Evolutionary conservation across 2,113 vertebrate genomes (phyloP).

Genomic region (Ochotona curzoniae): DNA sequence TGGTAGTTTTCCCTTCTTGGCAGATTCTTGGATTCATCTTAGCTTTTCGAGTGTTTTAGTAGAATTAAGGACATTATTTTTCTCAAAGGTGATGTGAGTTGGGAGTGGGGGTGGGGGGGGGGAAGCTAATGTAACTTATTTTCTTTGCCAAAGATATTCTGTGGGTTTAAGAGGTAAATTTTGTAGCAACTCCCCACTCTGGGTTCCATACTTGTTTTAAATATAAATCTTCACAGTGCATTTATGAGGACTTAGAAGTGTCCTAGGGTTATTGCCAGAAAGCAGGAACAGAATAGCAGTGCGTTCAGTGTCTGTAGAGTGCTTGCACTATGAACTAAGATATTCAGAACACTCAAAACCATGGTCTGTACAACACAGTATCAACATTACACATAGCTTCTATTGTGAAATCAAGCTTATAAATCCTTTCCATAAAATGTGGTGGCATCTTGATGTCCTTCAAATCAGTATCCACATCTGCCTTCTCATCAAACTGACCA

Average conservation of each 20-base stretch:
- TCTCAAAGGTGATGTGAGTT: constrained; percentile 76
- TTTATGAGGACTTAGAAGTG: constrained; percentile 39
- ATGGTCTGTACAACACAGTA: background rate
- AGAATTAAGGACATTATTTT: constrained; percentile 82
- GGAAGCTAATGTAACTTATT: constrained; percentile 74
- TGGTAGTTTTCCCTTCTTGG: constrained; percentile 74
- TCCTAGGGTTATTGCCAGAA: background rate
- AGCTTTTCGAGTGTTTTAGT: constrained; percentile 80
- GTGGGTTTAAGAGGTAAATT: constrained; percentile 66
- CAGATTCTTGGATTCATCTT: constrained; percentile 77
- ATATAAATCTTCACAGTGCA: constrained; percentile 45
- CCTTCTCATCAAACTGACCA: background rate
- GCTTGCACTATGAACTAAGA: background rate
- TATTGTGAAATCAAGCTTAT: background rate
- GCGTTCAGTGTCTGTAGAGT: background rate
- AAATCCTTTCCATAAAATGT: background rate
- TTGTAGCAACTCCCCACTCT: constrained; percentile 13
- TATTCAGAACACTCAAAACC: background rate
- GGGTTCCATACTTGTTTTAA: constrained; percentile 54
- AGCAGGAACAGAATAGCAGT: background rate
- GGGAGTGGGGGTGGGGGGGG: background rate
- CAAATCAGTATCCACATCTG: background rate
- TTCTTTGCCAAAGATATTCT: constrained; percentile 69
- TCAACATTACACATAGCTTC: background rate
- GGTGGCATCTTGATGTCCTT: background rate